Evolutionary conservation across 2,888 invertebrate genomes (phyloP).

Genomic region (Polietes domitor): DNA sequence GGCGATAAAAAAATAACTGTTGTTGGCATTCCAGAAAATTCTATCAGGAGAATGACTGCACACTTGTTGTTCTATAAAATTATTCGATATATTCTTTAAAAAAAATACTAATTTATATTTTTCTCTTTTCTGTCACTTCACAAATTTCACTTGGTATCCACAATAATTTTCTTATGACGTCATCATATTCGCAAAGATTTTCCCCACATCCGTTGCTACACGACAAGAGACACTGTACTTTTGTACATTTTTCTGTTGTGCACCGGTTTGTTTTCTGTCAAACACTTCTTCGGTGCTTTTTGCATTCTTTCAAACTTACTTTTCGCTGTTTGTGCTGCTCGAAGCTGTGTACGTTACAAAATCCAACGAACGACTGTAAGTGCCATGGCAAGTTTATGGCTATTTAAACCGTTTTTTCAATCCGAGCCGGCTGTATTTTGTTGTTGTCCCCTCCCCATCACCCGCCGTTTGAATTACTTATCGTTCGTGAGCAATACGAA

Average conservation of each 20-base stretch:
- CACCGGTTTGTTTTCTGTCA: constrained; percentile 6
- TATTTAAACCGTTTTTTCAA: constrained; percentile 57
- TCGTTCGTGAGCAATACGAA: constrained; percentile 33
- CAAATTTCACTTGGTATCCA: constrained; percentile 12
- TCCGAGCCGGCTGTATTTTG: neutral
- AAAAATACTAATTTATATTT: neutral
- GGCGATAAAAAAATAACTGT: constrained; percentile 16
- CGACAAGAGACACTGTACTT: constrained; percentile 53
- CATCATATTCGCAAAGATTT: constrained; percentile 13
- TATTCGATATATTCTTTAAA: neutral
- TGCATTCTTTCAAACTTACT: constrained; percentile 44
- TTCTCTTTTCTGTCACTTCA: neutral
- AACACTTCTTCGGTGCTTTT: neutral
- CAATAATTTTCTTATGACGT: constrained; percentile 17
- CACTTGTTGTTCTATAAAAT: neutral
- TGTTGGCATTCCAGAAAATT: constrained; percentile 9
- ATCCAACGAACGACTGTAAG: constrained; percentile 60
- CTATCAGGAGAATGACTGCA: neutral
- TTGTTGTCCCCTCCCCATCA: constrained; percentile 28
- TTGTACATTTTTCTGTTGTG: neutral
- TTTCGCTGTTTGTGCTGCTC: constrained; percentile 26
- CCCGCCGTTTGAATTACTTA: constrained; percentile 46
- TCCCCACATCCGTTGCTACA: constrained; percentile 9
- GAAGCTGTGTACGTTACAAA: constrained; percentile 49
- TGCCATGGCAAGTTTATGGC: constrained; percentile 31